Percentiles rank a stretch among this genome's conserved stretches.
phyloP scores from a whole-genome alignment of 2,888 invertebrate genomes.

The Megastigmus dorsalis region DNA sequence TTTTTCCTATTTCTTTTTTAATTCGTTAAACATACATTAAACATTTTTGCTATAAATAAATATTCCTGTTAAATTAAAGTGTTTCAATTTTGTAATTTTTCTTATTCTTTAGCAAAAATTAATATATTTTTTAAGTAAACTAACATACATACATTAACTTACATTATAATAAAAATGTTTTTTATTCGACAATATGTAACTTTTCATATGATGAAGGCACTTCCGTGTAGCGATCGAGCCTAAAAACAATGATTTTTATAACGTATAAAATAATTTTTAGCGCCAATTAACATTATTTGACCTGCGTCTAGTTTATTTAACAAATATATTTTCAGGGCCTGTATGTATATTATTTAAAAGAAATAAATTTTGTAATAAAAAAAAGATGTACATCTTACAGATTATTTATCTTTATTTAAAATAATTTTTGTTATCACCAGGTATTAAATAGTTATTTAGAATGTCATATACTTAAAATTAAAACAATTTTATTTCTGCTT shows the following conservation, averaged over 20 bases:
- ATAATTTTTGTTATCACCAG: background rate
- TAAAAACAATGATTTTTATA: background rate
- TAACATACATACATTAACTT: no score
- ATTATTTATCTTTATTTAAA: constrained; percentile 3
- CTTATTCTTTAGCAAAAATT: no score
- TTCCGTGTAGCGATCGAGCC: no score
- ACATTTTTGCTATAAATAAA: no score
- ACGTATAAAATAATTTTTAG: constrained; percentile 34
- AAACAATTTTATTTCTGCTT: constrained; percentile 54
- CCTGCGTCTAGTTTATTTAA: background rate
- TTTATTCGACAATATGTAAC: no score
- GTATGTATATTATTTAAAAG: constrained; percentile 28
- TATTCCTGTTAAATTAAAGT: no score
- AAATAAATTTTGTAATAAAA: constrained; percentile 44
- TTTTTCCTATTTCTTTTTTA: no score
- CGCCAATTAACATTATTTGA: constrained; percentile 28
- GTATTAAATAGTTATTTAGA: background rate
- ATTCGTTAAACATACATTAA: no score
- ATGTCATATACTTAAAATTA: constrained; percentile 44
- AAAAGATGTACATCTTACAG: background rate
- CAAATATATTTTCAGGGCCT: constrained; percentile 17
- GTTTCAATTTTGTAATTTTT: no score
- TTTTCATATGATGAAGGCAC: no score
- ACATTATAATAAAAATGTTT: no score
- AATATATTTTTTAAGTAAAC: no score